A percentile compares a stretch with the other conserved stretches of the same genome.
These are phyloP conservation scores for Stomatorhinus ivindoensis DNA, from an alignment of 2,113 vertebrate species.

Conservation along the genomic window DNA sequence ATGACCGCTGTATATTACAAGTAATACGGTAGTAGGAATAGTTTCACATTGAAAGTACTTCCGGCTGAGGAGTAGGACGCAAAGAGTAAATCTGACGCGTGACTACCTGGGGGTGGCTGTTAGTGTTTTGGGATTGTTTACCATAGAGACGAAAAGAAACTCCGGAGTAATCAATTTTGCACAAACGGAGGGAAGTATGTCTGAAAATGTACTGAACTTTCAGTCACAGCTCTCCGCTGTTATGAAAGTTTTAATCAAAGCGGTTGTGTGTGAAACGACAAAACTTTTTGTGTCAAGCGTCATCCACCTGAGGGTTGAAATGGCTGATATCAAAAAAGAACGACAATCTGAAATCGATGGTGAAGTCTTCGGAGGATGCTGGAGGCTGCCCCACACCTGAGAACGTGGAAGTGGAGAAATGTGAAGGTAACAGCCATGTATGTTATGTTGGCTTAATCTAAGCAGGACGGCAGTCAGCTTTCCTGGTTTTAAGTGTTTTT, in stretches of 20 bases:
- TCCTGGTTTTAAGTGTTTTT: not conserved
- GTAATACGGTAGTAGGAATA: not conserved
- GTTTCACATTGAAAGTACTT: not conserved
- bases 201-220: not conserved
- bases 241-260: slow-evolving; percentile 13
- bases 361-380: not conserved
- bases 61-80: not conserved
- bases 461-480: not conserved
- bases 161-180: not conserved
- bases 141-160: not conserved
- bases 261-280: slow-evolving; percentile 13
- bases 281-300: slow-evolving; percentile 12
- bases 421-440: not conserved
- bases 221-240: slow-evolving; percentile 2
- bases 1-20: not conserved
- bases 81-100: not conserved
- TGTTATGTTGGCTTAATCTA: not conserved
- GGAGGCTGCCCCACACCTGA: not conserved
- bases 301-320: not conserved
- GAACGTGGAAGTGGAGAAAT: not conserved
- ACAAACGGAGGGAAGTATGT: not conserved
- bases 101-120: not conserved
- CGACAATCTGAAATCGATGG: not conserved
- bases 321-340: not conserved
- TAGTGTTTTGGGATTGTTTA: not conserved